Conservation (phyloP, 2,797 vertebrate species). For the Melanogrammus aeglefinus region DNA sequence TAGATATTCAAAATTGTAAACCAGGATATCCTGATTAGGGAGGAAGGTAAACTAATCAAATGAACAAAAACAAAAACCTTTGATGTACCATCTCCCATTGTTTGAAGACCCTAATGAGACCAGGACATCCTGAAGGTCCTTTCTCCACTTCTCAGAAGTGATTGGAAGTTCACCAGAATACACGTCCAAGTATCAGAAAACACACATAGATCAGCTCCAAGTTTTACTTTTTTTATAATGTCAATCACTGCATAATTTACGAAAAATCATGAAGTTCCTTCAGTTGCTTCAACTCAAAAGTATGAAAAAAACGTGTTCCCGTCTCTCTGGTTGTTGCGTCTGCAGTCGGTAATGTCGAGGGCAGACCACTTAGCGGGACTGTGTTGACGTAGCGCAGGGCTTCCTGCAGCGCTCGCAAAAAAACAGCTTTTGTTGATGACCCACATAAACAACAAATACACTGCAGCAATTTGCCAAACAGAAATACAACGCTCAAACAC, state of each 20-base stretch:
- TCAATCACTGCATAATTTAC: conserved; percentile 61
- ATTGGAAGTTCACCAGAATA: conserved; percentile 74
- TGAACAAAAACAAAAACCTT: conserved; percentile 56
- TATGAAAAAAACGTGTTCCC: background rate
- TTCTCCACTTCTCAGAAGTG: conserved; percentile 80
- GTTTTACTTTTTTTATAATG: conserved; percentile 56
- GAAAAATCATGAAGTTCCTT: conserved; percentile 57
- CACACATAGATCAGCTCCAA: conserved; percentile 59
- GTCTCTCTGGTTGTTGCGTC: conserved; percentile 32
- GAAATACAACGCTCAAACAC: background rate
- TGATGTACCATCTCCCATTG: conserved; percentile 25
- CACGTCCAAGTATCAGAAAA: conserved; percentile 70
- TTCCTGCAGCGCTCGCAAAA: background rate
- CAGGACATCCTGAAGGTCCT: conserved; percentile 56
- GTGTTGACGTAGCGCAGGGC: background rate
- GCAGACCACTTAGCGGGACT: background rate
- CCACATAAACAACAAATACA: background rate
- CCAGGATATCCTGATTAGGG: conserved; percentile 55
- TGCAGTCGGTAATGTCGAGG: background rate
- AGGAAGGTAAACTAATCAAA: conserved; percentile 26
- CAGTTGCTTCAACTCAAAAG: conserved; percentile 25
- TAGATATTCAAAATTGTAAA: conserved; percentile 63
- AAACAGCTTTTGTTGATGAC: background rate
- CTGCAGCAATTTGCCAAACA: background rate
- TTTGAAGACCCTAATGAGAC: conserved; percentile 32